Evolutionary conservation across 2,113 vertebrate species (phyloP).

Genomic region (Notothenia rossii): DNA sequence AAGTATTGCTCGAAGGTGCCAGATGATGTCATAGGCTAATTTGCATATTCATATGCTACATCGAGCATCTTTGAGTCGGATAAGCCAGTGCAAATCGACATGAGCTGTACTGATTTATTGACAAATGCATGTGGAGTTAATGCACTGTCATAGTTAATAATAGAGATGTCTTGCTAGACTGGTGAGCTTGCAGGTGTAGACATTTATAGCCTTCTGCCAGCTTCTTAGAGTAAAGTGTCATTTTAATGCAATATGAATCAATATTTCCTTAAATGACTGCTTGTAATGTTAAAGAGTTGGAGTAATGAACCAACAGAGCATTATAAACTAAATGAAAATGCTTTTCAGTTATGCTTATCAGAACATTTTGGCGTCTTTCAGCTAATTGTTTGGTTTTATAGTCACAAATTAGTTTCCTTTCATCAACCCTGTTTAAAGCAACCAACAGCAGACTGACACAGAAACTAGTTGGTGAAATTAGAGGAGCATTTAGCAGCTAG

Average conservation of each 20-base stretch:
- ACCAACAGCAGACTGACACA: not conserved
- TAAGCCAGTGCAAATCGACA: constrained; percentile 4
- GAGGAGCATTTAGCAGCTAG: not conserved
- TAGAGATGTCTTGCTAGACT: constrained; percentile 1
- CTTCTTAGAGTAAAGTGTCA: not conserved
- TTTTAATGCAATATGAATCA: constrained; percentile 7
- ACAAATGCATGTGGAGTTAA: constrained; percentile 17
- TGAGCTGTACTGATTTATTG: constrained; percentile 35
- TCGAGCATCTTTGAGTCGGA: constrained; percentile 23
- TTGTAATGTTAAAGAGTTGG: constrained; percentile 1
- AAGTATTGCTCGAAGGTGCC: constrained; percentile 11
- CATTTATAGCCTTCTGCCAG: constrained; percentile 4
- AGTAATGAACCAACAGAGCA: not conserved
- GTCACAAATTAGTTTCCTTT: not conserved
- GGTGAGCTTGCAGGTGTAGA: constrained; percentile 17
- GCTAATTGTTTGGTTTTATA: constrained; percentile 4
- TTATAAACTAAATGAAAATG: not conserved
- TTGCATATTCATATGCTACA: constrained; percentile 36
- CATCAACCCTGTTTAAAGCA: not conserved
- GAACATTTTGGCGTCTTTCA: not conserved
- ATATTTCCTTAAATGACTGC: not conserved
- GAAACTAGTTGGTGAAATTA: not conserved
- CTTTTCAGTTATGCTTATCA: no score
- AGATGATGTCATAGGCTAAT: constrained; percentile 46
- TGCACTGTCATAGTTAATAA: constrained; percentile 5